phyloP scores from a whole-genome alignment of 2,888 invertebrate species.

The Pharmacophagus antenor region DNA sequence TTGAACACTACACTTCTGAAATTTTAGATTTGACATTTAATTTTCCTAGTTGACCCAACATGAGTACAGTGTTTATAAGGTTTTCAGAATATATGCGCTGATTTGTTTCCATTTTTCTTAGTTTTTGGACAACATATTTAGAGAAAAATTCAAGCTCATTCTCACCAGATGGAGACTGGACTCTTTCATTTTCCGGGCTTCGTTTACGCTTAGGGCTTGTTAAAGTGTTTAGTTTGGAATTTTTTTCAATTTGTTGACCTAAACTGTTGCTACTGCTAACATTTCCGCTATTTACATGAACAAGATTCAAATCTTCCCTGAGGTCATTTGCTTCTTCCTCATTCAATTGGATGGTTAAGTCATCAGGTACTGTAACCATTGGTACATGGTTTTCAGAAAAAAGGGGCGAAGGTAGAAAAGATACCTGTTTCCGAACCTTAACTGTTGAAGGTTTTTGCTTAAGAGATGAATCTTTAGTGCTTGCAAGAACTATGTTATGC shows the following conservation, averaged over 20 bases:
- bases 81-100: conserved; percentile 76
- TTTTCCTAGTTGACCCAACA: conserved; percentile 71
- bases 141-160: conserved; percentile 74
- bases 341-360: conserved; percentile 74
- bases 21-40: conserved; percentile 72
- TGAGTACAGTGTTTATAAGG: conserved; percentile 73
- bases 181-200: conserved; percentile 46
- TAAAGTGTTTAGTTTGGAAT: conserved; percentile 44
- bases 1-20: conserved; percentile 42
- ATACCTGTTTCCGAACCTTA: conserved; percentile 68
- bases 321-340: conserved; percentile 72
- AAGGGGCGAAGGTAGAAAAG: conserved; percentile 68
- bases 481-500: conserved; percentile 53
- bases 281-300: conserved; percentile 50
- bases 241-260: conserved; percentile 46
- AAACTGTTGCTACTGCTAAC: conserved; percentile 37
- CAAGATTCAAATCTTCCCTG: conserved; percentile 61
- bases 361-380: conserved; percentile 76
- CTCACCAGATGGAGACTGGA: conserved; percentile 53
- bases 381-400: conserved; percentile 72
- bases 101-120: conserved; percentile 73
- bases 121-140: conserved; percentile 73
- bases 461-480: conserved; percentile 36
- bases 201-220: conserved; percentile 53
- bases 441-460: conserved; percentile 55